Base-by-base conservation (phyloP, 1,140 invertebrate species). In the Acyrthosiphon pisum region DNA sequence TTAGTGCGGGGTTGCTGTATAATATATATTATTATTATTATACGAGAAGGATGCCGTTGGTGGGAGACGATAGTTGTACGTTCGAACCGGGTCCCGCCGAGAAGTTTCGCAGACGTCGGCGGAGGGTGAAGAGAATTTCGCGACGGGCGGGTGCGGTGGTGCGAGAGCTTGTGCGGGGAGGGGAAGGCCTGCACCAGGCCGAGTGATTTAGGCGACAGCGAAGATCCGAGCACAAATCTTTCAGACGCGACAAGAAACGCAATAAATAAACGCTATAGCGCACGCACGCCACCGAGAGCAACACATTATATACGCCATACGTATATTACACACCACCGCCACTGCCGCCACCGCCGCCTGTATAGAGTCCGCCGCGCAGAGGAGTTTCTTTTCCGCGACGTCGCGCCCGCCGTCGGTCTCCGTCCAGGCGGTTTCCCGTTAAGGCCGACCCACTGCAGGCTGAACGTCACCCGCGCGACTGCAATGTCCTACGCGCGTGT, bases 211-310 rank as follows among this genome's bases (percentile, higher is more conserved):
- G 81, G 91, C 91, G 91, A 93, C 81, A 53, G 76, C 91, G 91
- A 92, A 92, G 91, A 92, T 92, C 91, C 91, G 76, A 93, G 91
- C 91, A 84, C 91, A 93, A 93, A 93, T 93, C 91, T 93, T 93
- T 93, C 91, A 84, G 48, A 93, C 81, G 81, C 68, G 68, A 86
- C 81, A 84, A 48, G 44, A 50, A 93, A 41, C 76, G 91, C 91
- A 84, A 93, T 93, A 93, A 93, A 93, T 93, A 92, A 91, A 91
- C 60, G 44, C 60, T 76, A 68, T 8, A 30, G 4, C 60, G 23
- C 60, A 22, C 90, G 46, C 60, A 41, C 41, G 23, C 35, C 22
- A 90, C 37, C 6, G 37, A 44, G 56, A 44, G 56, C 23, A n/a
- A 35, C 48, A 90, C 48, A 44, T 20, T 87, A 46, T 46, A 89